Evolutionary conservation across 2,888 invertebrate genomes (phyloP), one percentile per base, ranked within the genome.

Genomic region (Thelaira solivaga): DNA sequence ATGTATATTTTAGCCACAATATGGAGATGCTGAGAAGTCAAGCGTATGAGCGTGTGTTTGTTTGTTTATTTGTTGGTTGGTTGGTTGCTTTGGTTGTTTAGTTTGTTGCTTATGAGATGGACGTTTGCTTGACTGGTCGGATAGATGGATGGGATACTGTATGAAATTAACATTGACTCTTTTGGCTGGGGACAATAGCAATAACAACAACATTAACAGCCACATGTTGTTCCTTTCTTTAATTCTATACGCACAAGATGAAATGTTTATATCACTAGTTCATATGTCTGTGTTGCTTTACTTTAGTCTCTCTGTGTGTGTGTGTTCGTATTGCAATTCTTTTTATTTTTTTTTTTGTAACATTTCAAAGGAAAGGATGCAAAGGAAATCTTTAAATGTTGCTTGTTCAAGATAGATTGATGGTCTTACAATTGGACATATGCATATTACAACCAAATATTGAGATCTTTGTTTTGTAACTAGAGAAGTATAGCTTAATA

Each of bases 361-460:
- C 39, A 24, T 69, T 78, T 71, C 74, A 71, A 65, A 74, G 74
- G 74, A 78, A n/a, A 74, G 53, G 71, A 74, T 74, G 69, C 74
- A 78, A 74, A 78, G 74, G 69, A 78, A 78, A 78, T 71, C 74
- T 74, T 69, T 62, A 61, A 78, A 78, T 74, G 78, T 62, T 74
- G 55, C 78, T 74, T 78, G 78, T 78, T 78, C 22, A 65, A 78
- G 74, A 71, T 74, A 74, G 78, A 78, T 78, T 78, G 78, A 78
- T 78, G 78, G 74, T 61, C 78, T 74, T 74, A 62, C 74, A 78
- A 78, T 74, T 78, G 74, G 74, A 78, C 78, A 74, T 78, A 78
- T 78, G 78, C 78, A 78, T 78, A 78, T 78, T 78, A 78, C 73
- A 69, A 59, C 59, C 43, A 62, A 67, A 73, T 74, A 68, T 68